Evolutionary conservation across 2,888 invertebrate species (phyloP), one percentile per base, ranked within the genome.

Genomic region (Leptinotarsa peninsularis): DNA sequence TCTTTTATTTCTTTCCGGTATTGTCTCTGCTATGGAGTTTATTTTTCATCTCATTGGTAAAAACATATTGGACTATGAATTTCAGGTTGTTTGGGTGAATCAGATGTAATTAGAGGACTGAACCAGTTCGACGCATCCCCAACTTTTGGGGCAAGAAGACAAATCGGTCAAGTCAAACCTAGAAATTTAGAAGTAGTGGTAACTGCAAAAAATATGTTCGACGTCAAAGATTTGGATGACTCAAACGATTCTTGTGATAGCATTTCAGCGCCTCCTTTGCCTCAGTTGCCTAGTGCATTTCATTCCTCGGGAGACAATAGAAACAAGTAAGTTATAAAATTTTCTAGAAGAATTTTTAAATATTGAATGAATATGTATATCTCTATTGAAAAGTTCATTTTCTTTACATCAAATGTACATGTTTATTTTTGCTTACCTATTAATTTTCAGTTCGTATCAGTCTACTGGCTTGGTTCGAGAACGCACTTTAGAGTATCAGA

Each of bases 121-220:
- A 88, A 88, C 76, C 87, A 87, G 52, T 78, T 87, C 56, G 89
- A 89, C 56, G 82, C 83, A 27, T 87, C 88, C 0, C 84, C 88
- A 5, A 86, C 85, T 43, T 85, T 85, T n/a, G 81, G 82, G 13
- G 79, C 73, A 0, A 74, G 78, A 72, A 84, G 66, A n/a, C 27
- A 72, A 49, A 76, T 63, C n/a, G 27, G 71, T 43, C 74, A 66
- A 49, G 88, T 90, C 10, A 91, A 93, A 77, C 92, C 93, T 0
- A 90, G 95, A 69, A 93, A 93, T 85, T 88, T 95, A 60, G 93
- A 94, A 87, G 93, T 95, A 91, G 92, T 94, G 88, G 91, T 91
- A 58, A 93, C 93, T 66, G 90, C 93, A 0, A 93, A 94, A 83
- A 93, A 94, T 84, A 93, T 91, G 80, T 95, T 95, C 87, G 94